phyloP scores from a whole-genome alignment of 2,888 invertebrate species.

The Gonocerus acuteangulatus region DNA sequence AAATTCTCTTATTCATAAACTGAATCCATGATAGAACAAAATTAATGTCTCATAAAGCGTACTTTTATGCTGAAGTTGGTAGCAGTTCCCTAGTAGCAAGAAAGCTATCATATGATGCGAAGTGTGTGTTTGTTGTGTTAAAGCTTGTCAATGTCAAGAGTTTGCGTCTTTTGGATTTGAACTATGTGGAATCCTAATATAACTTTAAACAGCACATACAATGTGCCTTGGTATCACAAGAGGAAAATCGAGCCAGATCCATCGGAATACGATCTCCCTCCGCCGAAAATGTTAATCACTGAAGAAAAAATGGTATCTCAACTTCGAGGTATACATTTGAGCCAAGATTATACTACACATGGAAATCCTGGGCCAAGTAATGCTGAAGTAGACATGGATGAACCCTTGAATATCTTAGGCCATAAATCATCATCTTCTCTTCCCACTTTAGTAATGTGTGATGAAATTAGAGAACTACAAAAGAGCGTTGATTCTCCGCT shows the following conservation, averaged over 20 bases:
- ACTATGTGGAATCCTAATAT: conserved; percentile 22
- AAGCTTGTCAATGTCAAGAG: too few relatives aligned
- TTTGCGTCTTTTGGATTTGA: too few relatives aligned
- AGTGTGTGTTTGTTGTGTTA: too few relatives aligned
- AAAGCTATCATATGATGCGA: too few relatives aligned
- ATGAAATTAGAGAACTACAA: conserved; percentile 30
- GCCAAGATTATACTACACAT: conserved; percentile 41
- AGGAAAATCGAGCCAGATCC: conserved; percentile 19
- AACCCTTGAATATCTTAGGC: not conserved
- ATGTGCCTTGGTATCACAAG: conserved; percentile 7
- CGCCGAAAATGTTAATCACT: conserved; percentile 66
- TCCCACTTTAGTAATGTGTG: conserved; percentile 31
- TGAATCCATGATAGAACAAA: too few relatives aligned
- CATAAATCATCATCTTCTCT: conserved; percentile 6
- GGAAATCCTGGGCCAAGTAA: conserved; percentile 25
- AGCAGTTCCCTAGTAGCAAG: too few relatives aligned
- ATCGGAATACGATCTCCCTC: conserved; percentile 38
- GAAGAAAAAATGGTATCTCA: conserved; percentile 80
- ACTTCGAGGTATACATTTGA: conserved; percentile 65
- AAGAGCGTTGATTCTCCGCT: conserved; percentile 22
- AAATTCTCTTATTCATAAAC: too few relatives aligned
- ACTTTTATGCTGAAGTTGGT: too few relatives aligned
- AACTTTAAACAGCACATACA: not conserved
- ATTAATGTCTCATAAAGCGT: too few relatives aligned
- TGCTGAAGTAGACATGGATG: conserved; percentile 18